Percentiles rank a stretch among this genome's conserved stretches.
These are phyloP conservation scores for Okapia johnstoni DNA, from an alignment of 2,113 vertebrate genomes.

Conservation along the genomic window DNA sequence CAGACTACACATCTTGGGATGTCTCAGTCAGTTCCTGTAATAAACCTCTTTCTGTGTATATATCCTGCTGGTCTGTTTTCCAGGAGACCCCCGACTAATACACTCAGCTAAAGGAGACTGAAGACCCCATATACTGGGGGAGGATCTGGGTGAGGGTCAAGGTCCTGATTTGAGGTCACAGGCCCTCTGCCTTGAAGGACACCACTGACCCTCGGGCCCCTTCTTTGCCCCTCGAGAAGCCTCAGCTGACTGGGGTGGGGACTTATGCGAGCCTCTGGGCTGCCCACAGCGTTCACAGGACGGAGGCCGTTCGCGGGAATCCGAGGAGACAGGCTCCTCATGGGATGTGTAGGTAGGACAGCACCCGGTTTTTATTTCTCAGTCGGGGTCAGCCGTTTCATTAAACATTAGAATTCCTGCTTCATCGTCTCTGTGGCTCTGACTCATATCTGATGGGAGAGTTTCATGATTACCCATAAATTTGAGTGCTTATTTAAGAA, in stretches of 20 bases:
- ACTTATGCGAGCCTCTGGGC: fast-evolving
- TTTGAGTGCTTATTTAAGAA: constrained; percentile 41
- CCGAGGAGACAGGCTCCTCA: fast-evolving
- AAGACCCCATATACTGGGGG: background rate
- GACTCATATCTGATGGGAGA: constrained; percentile 21
- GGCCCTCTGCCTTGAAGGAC: background rate
- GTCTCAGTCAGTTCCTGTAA: fast-evolving
- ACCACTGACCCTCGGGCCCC: fast-evolving
- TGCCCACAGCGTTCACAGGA: fast-evolving
- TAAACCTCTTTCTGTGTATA: fast-evolving
- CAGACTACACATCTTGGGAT: fast-evolving
- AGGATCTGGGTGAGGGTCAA: fast-evolving
- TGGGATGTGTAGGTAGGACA: fast-evolving
- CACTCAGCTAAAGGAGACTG: background rate
- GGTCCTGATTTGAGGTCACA: background rate
- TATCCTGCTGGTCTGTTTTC: background rate
- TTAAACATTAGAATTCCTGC: constrained; percentile 18
- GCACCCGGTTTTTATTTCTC: background rate
- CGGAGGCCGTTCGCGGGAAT: fast-evolving
- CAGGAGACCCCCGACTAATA: background rate
- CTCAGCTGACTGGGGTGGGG: fast-evolving
- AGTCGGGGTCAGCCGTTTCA: background rate
- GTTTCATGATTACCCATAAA: constrained; percentile 47
- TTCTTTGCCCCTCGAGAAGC: fast-evolving
- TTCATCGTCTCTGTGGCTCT: background rate